Conservation (phyloP, 2,113 vertebrate genomes). For the Podarcis cretensis region DNA sequence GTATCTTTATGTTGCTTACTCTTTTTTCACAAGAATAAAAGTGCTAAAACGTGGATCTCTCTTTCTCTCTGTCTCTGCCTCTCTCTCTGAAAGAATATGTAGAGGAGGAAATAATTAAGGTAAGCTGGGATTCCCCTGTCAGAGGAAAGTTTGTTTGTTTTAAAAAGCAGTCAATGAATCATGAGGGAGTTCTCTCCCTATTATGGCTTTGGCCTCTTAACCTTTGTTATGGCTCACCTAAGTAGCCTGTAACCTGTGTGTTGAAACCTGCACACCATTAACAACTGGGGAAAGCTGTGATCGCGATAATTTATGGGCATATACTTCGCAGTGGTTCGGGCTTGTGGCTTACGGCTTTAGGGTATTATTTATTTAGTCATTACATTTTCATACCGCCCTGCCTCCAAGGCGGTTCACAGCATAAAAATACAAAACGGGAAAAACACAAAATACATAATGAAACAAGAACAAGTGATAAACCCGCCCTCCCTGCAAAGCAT, state of each 20-base stretch:
- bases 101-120: slow-evolving; percentile 45
- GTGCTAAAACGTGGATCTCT: background rate
- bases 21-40: background rate
- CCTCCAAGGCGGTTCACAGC: no score
- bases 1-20: slow-evolving; percentile 28
- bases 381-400: no score
- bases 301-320: no score
- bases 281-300: background rate
- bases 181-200: slow-evolving; percentile 1
- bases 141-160: slow-evolving; percentile 16
- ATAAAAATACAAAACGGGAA: no score
- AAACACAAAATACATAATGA: no score
- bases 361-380: no score
- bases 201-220: slow-evolving; percentile 27
- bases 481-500: no score
- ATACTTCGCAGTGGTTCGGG: no score
- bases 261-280: slow-evolving; percentile 22
- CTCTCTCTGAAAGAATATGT: slow-evolving; percentile 9
- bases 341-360: no score
- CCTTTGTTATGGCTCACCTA: slow-evolving; percentile 7
- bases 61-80: no score
- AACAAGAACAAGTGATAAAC: no score
- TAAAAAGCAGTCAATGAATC: slow-evolving; percentile 26
- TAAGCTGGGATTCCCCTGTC: slow-evolving; percentile 55
- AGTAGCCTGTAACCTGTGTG: background rate